A percentile compares a stretch with the other conserved stretches of the same genome.
Evolutionary conservation across 2,113 vertebrate species (phyloP).

Genomic region (Leiothrix lutea): DNA sequence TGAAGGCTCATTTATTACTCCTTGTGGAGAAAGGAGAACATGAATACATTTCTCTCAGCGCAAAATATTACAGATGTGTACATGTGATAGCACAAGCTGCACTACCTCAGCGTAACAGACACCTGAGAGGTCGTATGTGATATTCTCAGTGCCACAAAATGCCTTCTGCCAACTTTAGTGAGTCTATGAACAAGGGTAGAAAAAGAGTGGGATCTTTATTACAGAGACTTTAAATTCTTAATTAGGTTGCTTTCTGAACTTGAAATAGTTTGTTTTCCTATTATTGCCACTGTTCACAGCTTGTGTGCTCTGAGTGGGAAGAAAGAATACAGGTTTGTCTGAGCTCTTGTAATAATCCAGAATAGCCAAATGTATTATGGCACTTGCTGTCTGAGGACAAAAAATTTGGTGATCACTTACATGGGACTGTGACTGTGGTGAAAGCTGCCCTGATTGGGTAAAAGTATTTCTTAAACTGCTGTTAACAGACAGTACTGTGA

Average conservation of each 20-base stretch:
- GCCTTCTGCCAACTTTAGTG: neutral
- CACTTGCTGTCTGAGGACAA: neutral
- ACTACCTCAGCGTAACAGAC: neutral
- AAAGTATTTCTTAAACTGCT: neutral
- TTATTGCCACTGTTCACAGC: neutral
- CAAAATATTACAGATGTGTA: neutral
- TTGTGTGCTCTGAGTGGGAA: neutral
- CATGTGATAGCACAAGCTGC: neutral
- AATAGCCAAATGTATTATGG: neutral
- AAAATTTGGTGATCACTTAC: neutral
- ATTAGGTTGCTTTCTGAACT: neutral
- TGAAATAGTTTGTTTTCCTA: neutral
- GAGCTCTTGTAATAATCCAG: neutral
- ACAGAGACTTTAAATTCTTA: neutral
- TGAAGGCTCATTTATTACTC: neutral
- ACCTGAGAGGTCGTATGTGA: neutral
- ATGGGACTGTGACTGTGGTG: neutral
- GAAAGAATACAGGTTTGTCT: neutral
- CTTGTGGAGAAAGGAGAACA: neutral
- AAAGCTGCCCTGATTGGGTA: neutral
- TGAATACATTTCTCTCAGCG: neutral
- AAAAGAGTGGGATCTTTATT: neutral
- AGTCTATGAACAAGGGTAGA: neutral
- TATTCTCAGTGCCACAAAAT: neutral
- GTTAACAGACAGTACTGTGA: neutral